phyloP scores from a whole-genome alignment of 2,888 invertebrate genomes.

The Tetropium fuscum region DNA sequence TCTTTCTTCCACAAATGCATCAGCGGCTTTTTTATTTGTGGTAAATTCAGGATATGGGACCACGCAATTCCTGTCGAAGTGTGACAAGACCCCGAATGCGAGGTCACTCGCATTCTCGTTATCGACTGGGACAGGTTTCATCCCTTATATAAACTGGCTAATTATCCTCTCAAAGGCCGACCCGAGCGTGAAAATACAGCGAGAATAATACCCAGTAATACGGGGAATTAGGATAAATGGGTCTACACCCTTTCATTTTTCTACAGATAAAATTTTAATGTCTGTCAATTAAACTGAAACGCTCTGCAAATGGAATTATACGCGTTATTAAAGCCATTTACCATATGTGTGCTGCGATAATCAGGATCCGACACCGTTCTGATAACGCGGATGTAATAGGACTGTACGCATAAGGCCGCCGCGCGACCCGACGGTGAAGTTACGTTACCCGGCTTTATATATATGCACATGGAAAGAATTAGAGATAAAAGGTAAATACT shows the following conservation, averaged over 20 bases:
- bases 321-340: slow-evolving; percentile 8
- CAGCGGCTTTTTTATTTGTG: no score
- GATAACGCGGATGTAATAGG: not conserved
- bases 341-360: not conserved
- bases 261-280: slow-evolving; percentile 27
- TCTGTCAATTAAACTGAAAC: slow-evolving; percentile 11
- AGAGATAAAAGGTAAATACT: no score
- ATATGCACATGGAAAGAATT: no score
- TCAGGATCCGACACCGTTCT: not conserved
- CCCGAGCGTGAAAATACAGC: slow-evolving; percentile 10
- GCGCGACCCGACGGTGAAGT: no score
- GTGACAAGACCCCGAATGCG: no score
- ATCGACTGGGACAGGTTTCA: slow-evolving; percentile 11
- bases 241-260: slow-evolving; percentile 15
- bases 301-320: slow-evolving; percentile 13
- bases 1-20: no score
- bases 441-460: no score
- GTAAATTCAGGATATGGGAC: no score
- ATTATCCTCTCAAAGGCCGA: slow-evolving; percentile 26
- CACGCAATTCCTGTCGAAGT: no score
- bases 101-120: slow-evolving; percentile 13
- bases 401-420: no score
- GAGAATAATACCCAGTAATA: slow-evolving; percentile 16
- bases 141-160: slow-evolving; percentile 26
- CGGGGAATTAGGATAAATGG: slow-evolving; percentile 24